Evolutionary conservation across 1,140 invertebrate species (phyloP), one percentile per base, ranked within the genome.

Genomic region (Drosophila arawakana): DNA sequence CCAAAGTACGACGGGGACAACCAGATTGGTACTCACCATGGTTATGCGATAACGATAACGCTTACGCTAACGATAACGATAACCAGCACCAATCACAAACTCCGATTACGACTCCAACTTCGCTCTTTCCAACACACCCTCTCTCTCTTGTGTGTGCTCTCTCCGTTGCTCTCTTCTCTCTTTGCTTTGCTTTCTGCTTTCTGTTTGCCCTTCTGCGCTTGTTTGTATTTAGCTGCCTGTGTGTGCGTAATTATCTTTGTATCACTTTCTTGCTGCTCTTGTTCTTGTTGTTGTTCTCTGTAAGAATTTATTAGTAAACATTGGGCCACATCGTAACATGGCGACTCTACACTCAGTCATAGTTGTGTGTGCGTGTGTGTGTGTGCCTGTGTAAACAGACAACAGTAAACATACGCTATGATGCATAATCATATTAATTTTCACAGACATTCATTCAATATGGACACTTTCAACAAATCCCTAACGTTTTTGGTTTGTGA

Each of bases 1-100:
- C 99, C 99, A 99, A 46, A 99, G 93, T 55, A 99, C 97, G 78
- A 99, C 96, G 0, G 99, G 98, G 49, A 99, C 97, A 52, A 99
- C 97, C 52, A 99, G 94, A 93, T 97, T 98, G 76, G 95, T 96
- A 55, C 96, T 96, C 34, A 96, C 96, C 96, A 97, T 97, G 65
- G 46, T 11, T 30, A n/a, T 71, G 34, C 55, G 25, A 30, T 30
- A 30, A 30, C 25, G 25, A 30, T 30, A 30, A 30, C 25, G 25
- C 25, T 30, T 30, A 30, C 25, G 25, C 25, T 30, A 30, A 30
- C 25, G 25, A 46, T 35, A 34, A 49, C 18, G 41, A n/a, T 13
- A 43, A 43, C n/a, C 41, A 10, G 44, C 30, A 59, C 30, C 46
- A 25, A 21, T 30, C 58, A 49, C 62, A 37, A 67, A 55, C 43